These are phyloP conservation scores for Trissolcus basalis DNA, from an alignment of 1,140 invertebrate genomes.

Conservation along the genomic window DNA sequence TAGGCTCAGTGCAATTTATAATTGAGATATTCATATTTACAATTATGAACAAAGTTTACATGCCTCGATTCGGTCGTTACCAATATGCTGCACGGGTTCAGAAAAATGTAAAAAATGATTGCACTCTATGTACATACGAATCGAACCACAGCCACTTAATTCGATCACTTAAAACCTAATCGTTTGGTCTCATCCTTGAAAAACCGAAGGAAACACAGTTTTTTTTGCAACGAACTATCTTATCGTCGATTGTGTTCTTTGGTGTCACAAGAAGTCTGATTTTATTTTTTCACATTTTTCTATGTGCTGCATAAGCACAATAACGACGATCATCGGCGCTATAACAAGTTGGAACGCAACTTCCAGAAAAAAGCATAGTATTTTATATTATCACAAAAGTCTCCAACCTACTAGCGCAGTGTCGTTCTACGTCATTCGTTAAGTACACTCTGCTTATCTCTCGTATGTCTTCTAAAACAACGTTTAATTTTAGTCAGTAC, in stretches of 20 bases:
- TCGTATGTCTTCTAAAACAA: slow-evolving; percentile 60
- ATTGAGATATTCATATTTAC: slow-evolving; percentile 68
- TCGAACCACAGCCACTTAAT: neutral
- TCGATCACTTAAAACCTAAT: too few species aligned
- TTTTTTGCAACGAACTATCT: too few species aligned
- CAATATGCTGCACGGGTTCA: slow-evolving; percentile 23
- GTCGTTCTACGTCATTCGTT: slow-evolving; percentile 29
- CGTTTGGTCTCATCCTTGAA: too few species aligned
- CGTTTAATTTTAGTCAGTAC: slow-evolving; percentile 56
- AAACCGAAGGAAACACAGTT: too few species aligned
- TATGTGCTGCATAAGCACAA: slow-evolving; percentile 35
- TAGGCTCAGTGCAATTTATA: slow-evolving; percentile 21
- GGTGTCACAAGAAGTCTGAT: neutral
- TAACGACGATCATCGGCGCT: slow-evolving; percentile 56
- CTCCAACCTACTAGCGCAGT: slow-evolving; percentile 64
- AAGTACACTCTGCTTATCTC: slow-evolving; percentile 51
- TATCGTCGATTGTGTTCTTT: too few species aligned
- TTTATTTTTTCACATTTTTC: slow-evolving; percentile 25
- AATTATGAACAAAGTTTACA: slow-evolving; percentile 71
- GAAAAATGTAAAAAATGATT: slow-evolving; percentile 27
- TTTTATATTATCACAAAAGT: slow-evolving; percentile 73
- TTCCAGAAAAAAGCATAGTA: slow-evolving; percentile 70
- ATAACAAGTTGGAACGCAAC: slow-evolving; percentile 73
- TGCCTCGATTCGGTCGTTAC: slow-evolving; percentile 52
- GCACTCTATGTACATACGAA: too few species aligned